Evolutionary conservation across 2,797 vertebrate genomes (phyloP).

Genomic region (Pelobates cultripes): DNA sequence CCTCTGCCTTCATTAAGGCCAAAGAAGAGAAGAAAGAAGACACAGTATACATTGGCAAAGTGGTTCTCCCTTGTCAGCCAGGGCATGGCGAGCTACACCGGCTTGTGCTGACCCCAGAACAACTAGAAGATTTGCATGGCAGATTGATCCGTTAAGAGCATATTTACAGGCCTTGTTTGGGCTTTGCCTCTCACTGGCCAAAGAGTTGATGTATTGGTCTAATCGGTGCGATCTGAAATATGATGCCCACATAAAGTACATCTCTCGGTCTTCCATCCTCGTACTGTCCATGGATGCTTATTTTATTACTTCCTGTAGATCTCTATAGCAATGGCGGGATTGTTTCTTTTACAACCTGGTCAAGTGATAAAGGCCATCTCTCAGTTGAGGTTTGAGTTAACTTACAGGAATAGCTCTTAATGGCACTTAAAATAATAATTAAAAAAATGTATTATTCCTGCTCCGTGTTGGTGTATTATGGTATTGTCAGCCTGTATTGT

Average conservation of each 20-base stretch:
- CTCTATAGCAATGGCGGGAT: neutral
- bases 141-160: constrained; percentile 75
- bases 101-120: constrained; percentile 81
- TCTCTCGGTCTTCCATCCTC: neutral
- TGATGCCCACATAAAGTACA: neutral
- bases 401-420: no score
- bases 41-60: constrained; percentile 80
- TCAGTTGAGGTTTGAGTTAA: no score
- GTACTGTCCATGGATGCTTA: no score
- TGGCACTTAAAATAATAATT: no score
- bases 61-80: constrained; percentile 82
- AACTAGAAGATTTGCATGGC: constrained; percentile 80
- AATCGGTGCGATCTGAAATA: neutral
- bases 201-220: neutral
- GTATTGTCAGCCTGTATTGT: no score
- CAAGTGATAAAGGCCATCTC: no score
- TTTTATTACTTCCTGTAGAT: neutral
- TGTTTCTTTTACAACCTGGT: no score
- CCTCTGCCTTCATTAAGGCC: constrained; percentile 83
- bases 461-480: no score
- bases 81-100: constrained; percentile 87
- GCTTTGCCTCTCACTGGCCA: neutral
- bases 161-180: neutral
- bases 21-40: constrained; percentile 83
- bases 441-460: no score